A percentile compares a stretch with the other conserved stretches of the same genome.
These are phyloP conservation scores for Drosophila pullipes DNA, from an alignment of 2,888 invertebrate genomes.

Conservation along the genomic window DNA sequence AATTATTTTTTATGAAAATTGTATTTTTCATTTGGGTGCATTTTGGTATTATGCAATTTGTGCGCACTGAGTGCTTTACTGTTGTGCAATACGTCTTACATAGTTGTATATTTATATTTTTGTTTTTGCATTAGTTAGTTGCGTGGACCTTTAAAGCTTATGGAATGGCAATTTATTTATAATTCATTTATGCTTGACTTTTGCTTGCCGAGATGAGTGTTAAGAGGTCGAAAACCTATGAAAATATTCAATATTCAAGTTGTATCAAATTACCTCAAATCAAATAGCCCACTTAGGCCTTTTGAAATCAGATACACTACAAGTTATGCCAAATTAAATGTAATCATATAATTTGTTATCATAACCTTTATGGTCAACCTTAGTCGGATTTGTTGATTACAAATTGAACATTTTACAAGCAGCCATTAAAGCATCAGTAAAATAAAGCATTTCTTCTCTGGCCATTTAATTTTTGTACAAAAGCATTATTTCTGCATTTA, in stretches of 20 bases:
- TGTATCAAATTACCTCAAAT: background rate
- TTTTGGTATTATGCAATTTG: constrained; percentile 38
- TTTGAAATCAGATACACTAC: background rate
- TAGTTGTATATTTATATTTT: background rate
- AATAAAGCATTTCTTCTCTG: background rate
- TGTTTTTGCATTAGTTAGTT: background rate
- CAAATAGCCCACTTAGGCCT: no score
- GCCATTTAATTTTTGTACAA: background rate
- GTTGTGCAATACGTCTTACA: constrained; percentile 22
- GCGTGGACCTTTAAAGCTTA: constrained; percentile 12
- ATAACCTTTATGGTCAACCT: background rate
- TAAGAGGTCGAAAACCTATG: background rate
- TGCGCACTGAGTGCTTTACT: constrained; percentile 14
- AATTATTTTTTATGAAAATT: constrained; percentile 63
- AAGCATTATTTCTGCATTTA: constrained; percentile 21
- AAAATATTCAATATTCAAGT: background rate
- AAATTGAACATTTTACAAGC: background rate
- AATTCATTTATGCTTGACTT: constrained; percentile 1
- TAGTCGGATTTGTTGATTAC: background rate
- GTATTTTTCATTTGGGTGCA: constrained; percentile 53
- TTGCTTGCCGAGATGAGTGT: background rate
- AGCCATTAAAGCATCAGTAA: background rate
- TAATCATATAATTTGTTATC: constrained; percentile 27
- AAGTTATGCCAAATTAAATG: background rate
- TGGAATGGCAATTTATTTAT: constrained; percentile 11